Evolutionary conservation across 1,140 invertebrate species (phyloP), one percentile per base, ranked within the genome.

Genomic region (Campoletis sonorensis): DNA sequence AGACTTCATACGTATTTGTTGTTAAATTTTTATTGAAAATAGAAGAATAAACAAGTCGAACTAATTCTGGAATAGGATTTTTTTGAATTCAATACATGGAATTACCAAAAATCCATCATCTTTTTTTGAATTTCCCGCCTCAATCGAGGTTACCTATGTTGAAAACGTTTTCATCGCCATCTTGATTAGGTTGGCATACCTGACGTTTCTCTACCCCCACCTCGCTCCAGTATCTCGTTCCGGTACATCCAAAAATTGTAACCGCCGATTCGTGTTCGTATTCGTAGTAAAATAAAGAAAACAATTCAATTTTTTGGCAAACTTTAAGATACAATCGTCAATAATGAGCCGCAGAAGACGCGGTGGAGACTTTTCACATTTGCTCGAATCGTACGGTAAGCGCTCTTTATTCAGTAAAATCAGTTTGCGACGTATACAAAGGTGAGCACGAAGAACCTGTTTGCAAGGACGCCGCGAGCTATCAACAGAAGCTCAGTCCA

Each of bases 261-360:
- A 58, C 54, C 54, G 54, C 54, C 54, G 54, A 58, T n/a, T 23
- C 54, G 8, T 23, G 54, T 23, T 58, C 21, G 54, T 10, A n/a
- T 58, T 23, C 54, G 54, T 58, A 5, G 5, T 21, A n/a, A n/a
- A n/a, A 21, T 13, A n/a, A 58, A 58, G 11, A 21, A 58, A n/a
- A 58, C 18, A n/a, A 58, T 58, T 58, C 21, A 11, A 45, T 1
- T 45, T 45, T 64, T 67, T 67, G 18, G 10, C 1, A 21, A n/a
- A 58, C 27, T 7, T 0, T 30, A 23, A 23, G 0, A 23, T 67
- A 67, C 4, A 67, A 7, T 27, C 61, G 61, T 67, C 15, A 13
- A 67, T 26, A 4, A 67, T 67, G 61, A 67, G 23, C 61, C 23
- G 61, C 21, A 67, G 61, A 67, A 67, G 61, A 13, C 61, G 61